Evolutionary conservation across 2,113 vertebrate genomes (phyloP), one percentile per base, ranked within the genome.

Genomic region (Malurus alboscapulatus): DNA sequence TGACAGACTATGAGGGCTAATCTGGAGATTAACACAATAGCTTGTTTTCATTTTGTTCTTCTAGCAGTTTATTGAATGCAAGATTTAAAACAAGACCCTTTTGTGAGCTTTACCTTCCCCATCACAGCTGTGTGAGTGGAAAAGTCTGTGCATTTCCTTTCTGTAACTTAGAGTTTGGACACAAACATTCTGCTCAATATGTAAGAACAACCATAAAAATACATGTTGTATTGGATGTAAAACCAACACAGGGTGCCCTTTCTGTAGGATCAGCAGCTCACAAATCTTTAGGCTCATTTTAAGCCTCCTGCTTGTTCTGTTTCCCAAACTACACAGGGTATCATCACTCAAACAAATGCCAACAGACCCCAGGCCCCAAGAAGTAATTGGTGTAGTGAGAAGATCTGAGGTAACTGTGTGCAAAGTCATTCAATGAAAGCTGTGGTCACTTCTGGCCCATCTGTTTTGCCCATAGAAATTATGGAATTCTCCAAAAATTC

Each of bases 21-120:
- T 98, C 97, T 96, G 88, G 95, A 97, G 97, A 97, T 97, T 97
- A 98, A 95, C 97, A 97, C 96, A 97, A 97, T 96, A 94, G 96
- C 94, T 97, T 98, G 97, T 98, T 97, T 98, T 96, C 79, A 80
- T 97, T 98, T 97, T 96, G 96, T 97, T 97, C 96, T 95, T 97
- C 95, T 83, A 94, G 93, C 91, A 95, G 93, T 93, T 96, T 96
- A 96, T 95, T 96, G 95, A 97, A 96, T 90, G 83, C 90, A 80
- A 96, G 95, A 94, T 96, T 97, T 97, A 97, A 97, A 97, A 97
- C 96, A 97, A 96, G 97, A 95, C 95, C 96, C 93, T 97, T 97
- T 97, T 95, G 96, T 97, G 95, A 91, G 67, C 76, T 67, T 96
- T 95, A 92, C 96, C 95, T 96, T 97, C 69, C 48, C 10, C 95